Evolutionary conservation across 2,113 vertebrate genomes (phyloP).

Genomic region (Ploceus nigricollis): DNA sequence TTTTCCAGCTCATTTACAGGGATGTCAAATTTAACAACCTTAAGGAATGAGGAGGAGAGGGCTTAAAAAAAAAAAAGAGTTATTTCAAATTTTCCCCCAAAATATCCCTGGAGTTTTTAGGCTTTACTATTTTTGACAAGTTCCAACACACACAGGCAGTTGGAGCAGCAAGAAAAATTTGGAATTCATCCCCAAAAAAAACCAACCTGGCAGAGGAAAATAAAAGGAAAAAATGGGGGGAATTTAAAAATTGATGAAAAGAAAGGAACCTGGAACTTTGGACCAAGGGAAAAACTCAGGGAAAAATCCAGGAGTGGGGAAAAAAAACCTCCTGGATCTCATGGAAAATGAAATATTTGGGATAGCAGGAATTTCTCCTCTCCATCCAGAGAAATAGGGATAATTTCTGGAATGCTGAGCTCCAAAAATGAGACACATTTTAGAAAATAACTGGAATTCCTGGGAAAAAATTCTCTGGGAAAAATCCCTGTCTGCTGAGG

Average conservation of each 20-base stretch:
- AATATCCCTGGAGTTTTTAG: not conserved
- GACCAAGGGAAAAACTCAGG: not conserved
- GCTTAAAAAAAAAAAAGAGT: not conserved
- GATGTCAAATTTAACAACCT: slow-evolving; percentile 41
- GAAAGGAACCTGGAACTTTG: not conserved
- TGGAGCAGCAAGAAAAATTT: not conserved
- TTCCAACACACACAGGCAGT: not conserved
- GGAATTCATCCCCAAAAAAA: not conserved
- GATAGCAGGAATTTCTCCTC: not conserved
- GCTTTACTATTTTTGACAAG: not conserved
- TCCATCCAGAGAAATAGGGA: not conserved
- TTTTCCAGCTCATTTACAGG: slow-evolving; percentile 52
- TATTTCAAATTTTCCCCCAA: not conserved
- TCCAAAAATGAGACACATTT: not conserved
- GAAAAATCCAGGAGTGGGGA: not conserved
- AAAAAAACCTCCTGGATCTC: not conserved
- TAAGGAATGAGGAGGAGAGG: not conserved
- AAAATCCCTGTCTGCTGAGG: not conserved
- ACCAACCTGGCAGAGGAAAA: not conserved
- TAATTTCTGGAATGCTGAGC: not conserved
- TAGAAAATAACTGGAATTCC: not conserved
- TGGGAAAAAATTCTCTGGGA: not conserved
- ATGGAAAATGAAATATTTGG: not conserved
- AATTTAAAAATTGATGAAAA: not conserved
- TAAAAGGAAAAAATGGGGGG: not conserved